These are phyloP conservation scores for Leptoclinus maculatus DNA, from an alignment of 2,797 vertebrate genomes.

Conservation along the genomic window DNA sequence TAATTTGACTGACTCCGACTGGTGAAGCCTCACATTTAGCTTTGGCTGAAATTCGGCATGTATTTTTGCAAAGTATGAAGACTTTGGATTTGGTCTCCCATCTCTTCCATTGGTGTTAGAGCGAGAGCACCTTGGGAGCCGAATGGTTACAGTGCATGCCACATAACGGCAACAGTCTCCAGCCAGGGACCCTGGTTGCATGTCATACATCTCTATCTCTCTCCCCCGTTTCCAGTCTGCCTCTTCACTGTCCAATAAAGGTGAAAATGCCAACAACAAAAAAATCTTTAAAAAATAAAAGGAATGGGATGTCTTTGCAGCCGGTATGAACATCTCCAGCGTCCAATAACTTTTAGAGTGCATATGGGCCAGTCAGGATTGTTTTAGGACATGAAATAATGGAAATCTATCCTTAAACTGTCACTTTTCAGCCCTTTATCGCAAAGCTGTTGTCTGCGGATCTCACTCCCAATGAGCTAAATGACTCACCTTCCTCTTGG, in stretches of 20 bases:
- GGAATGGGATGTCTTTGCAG: background rate
- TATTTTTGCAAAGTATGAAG: background rate
- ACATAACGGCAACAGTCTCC: background rate
- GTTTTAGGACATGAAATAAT: conserved; percentile 14
- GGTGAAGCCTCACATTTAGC: background rate
- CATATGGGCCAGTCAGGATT: background rate
- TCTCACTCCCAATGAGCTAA: conserved; percentile 43
- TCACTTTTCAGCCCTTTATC: conserved; percentile 38
- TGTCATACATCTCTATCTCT: background rate
- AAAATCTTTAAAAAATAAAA: background rate
- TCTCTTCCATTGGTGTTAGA: background rate
- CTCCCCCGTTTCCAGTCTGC: background rate
- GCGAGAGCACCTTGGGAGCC: background rate
- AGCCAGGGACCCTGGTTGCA: background rate
- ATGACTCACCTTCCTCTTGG: conserved; percentile 83
- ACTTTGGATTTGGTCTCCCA: background rate
- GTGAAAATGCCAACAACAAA: background rate
- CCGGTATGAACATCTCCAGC: background rate
- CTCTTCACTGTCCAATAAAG: background rate
- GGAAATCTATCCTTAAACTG: conserved; percentile 3
- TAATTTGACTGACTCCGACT: conserved; percentile 1
- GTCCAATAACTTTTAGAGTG: background rate
- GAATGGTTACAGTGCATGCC: background rate
- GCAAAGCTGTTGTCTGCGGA: conserved; percentile 32
- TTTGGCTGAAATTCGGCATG: background rate